Conservation (phyloP, 2,797 vertebrate genomes). For the Cephalopachus bancanus region DNA sequence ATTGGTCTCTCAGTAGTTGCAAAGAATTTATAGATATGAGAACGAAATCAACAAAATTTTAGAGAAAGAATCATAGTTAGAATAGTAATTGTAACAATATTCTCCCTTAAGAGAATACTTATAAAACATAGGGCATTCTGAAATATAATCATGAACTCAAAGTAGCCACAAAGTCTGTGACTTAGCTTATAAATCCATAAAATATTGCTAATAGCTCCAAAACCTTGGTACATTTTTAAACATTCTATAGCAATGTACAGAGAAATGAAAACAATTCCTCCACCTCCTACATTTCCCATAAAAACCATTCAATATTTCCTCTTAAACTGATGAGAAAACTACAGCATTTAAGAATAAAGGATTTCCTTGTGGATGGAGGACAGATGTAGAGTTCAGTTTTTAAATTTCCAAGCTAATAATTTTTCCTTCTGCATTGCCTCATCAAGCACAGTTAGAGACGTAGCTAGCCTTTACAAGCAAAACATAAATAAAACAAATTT, state of each 20-base stretch:
- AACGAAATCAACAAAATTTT: neutral
- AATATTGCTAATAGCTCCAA: conserved; percentile 40
- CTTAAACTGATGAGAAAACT: conserved; percentile 36
- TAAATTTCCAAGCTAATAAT: conserved; percentile 51
- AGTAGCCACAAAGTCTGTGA: conserved; percentile 22
- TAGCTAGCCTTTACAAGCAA: neutral
- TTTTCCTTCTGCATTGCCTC: conserved; percentile 27
- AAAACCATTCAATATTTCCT: conserved; percentile 29
- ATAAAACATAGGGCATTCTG: conserved; percentile 20
- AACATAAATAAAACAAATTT: conserved; percentile 19
- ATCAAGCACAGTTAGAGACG: neutral
- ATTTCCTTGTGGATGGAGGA: conserved; percentile 9
- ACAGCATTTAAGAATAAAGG: neutral
- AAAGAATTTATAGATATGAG: neutral
- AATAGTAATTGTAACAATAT: conserved; percentile 40
- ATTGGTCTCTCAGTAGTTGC: neutral
- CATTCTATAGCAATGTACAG: conserved; percentile 28
- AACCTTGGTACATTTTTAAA: conserved; percentile 49
- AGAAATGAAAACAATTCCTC: conserved; percentile 15
- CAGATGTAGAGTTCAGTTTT: conserved; percentile 56
- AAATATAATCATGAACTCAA: conserved; percentile 38
- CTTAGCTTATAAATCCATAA: conserved; percentile 46
- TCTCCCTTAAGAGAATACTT: conserved; percentile 40
- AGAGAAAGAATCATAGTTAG: neutral
- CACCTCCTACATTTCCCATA: conserved; percentile 22